Percentiles rank a stretch among this genome's conserved stretches.
These are phyloP conservation scores for Pantherophis alleghaniensis DNA, from an alignment of 2,797 vertebrate genomes.

Conservation along the genomic window DNA sequence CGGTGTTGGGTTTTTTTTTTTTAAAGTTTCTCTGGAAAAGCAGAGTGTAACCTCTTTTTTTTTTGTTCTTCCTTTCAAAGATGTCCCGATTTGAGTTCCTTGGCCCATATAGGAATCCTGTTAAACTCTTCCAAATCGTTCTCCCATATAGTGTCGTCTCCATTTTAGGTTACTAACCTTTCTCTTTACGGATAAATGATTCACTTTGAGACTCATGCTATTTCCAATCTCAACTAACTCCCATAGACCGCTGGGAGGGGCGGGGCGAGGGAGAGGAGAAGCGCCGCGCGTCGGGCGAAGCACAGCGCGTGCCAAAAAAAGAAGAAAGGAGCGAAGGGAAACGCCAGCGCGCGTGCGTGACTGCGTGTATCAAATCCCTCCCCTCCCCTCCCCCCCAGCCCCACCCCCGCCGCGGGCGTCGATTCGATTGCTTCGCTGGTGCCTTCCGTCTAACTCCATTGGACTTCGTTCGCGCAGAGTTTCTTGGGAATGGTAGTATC, in stretches of 20 bases:
- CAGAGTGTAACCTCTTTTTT: not conserved
- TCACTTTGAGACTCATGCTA: not conserved
- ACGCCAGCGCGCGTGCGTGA: not conserved
- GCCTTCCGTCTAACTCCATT: constrained; percentile 33
- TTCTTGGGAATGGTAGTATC: constrained; percentile 36
- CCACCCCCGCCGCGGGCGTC: not conserved
- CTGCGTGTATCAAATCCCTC: not conserved
- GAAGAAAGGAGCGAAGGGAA: not conserved
- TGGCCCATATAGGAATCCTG: not conserved
- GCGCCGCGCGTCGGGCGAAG: not conserved
- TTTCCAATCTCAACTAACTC: not conserved
- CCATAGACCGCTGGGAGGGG: not conserved
- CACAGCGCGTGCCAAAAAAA: not conserved
- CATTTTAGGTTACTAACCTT: constrained; percentile 19
- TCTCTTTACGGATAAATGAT: not conserved
- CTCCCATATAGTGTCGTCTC: not conserved
- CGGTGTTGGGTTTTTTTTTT: too few relatives aligned
- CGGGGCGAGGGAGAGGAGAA: not conserved
- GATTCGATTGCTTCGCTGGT: not conserved
- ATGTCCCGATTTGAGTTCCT: not conserved
- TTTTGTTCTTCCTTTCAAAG: not conserved
- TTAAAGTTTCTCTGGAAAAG: not conserved
- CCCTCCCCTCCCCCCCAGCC: too few relatives aligned
- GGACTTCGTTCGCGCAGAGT: constrained; percentile 9
- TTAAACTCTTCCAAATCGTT: not conserved